phyloP scores from a whole-genome alignment of 2,797 vertebrate species.

The Rhynchotus rufescens region DNA sequence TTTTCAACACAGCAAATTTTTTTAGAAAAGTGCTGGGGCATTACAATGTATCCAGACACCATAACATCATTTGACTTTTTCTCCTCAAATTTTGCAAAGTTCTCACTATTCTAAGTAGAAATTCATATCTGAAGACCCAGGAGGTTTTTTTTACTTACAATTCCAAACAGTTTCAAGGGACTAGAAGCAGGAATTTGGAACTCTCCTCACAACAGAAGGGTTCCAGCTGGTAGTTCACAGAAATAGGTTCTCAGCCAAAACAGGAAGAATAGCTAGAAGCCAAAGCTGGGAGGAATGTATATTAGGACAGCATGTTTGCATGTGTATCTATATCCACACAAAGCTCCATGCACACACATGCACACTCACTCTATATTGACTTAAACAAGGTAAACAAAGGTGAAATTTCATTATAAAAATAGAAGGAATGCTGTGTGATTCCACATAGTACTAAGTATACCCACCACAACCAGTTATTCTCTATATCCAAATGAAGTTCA shows the following conservation, averaged over 20 bases:
- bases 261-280: slow-evolving; percentile 15
- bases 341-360: neutral
- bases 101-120: neutral
- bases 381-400: neutral
- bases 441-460: neutral
- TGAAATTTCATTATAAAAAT: slow-evolving; percentile 3
- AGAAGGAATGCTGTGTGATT: neutral
- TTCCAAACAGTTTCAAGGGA: neutral
- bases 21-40: neutral
- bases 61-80: neutral
- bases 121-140: neutral
- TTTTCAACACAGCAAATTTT: neutral
- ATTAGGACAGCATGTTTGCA: slow-evolving; percentile 16
- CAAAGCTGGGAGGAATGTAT: neutral
- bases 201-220: slow-evolving; percentile 21
- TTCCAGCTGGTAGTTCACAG: slow-evolving; percentile 13
- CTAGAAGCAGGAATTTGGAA: neutral
- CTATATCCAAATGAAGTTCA: neutral
- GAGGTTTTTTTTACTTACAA: neutral
- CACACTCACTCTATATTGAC: neutral
- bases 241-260: slow-evolving; percentile 9
- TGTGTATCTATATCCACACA: neutral
- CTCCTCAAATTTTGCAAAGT: neutral
- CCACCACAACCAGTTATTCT: neutral
- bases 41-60: neutral